These are phyloP conservation scores for Propithecus coquereli DNA, from an alignment of 2,113 vertebrate genomes.

Conservation along the genomic window DNA sequence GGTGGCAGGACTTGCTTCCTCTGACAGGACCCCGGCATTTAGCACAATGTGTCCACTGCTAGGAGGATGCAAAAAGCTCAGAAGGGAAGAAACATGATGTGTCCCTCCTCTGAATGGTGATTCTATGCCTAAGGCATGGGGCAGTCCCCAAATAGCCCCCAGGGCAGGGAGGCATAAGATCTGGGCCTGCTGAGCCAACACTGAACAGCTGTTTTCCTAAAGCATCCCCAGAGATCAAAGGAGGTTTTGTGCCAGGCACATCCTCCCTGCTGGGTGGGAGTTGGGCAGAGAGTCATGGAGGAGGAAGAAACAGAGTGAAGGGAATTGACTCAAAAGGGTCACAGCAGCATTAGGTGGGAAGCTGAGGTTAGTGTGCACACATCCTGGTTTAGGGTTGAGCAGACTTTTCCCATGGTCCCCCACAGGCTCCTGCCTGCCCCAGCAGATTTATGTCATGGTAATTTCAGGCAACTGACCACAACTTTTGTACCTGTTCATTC, in stretches of 20 bases:
- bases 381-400: slow-evolving; percentile 48
- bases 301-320: not conserved
- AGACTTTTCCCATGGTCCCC: not conserved
- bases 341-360: slow-evolving; percentile 1
- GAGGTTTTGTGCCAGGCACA: slow-evolving; percentile 5
- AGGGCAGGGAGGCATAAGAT: not conserved
- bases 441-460: not conserved
- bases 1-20: not conserved
- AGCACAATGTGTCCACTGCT: not conserved
- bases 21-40: not conserved
- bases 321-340: not conserved
- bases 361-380: slow-evolving; percentile 39
- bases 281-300: not conserved
- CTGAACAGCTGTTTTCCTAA: slow-evolving; percentile 35
- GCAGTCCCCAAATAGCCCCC: not conserved
- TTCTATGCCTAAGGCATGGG: not conserved
- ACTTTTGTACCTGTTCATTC: not conserved
- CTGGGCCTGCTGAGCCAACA: not conserved
- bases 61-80: not conserved
- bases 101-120: not conserved
- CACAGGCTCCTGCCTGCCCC: not conserved
- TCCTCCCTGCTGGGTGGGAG: not conserved
- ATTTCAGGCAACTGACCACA: not conserved
- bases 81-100: not conserved
- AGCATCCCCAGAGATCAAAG: not conserved